Percentiles rank a stretch among this genome's conserved stretches.
phyloP scores from a whole-genome alignment of 2,113 vertebrate genomes.

The Ranitomeya variabilis region DNA sequence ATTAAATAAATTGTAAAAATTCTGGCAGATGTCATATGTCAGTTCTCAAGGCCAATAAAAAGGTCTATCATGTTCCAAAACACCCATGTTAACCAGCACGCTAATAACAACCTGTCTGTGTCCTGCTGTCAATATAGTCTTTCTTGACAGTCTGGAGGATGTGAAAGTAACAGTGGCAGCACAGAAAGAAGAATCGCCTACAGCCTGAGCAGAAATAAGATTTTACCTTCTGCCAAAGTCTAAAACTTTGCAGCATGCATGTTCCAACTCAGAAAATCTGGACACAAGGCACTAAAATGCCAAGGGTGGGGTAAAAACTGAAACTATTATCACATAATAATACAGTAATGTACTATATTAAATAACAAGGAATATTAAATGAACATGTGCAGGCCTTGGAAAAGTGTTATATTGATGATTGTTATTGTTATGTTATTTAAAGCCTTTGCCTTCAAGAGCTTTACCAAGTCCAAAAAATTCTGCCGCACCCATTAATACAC shows the following conservation, averaged over 20 bases:
- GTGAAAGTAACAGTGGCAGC: neutral
- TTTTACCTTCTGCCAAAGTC: neutral
- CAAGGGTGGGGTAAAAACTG: neutral
- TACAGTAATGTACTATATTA: neutral
- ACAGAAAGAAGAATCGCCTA: neutral
- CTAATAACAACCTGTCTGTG: slow-evolving; percentile 21
- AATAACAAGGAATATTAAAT: neutral
- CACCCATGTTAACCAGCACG: slow-evolving; percentile 17
- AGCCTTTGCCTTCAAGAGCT: too few relatives aligned
- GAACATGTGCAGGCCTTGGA: neutral
- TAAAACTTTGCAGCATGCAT: neutral
- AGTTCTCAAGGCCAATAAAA: slow-evolving; percentile 32
- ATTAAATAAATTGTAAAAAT: slow-evolving; percentile 10
- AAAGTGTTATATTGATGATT: neutral
- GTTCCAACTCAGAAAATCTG: neutral
- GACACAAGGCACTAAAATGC: neutral
- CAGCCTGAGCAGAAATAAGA: too few relatives aligned
- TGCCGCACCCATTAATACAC: too few relatives aligned
- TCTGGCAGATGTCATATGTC: slow-evolving; percentile 23
- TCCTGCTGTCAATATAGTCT: slow-evolving; percentile 35
- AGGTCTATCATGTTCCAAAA: slow-evolving; percentile 39
- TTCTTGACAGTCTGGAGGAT: neutral
- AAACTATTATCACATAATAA: neutral
- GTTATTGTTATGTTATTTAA: too few relatives aligned
- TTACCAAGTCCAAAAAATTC: too few relatives aligned